These are phyloP conservation scores for Nemotelus nigrinus DNA, from an alignment of 2,888 invertebrate species.

Conservation along the genomic window DNA sequence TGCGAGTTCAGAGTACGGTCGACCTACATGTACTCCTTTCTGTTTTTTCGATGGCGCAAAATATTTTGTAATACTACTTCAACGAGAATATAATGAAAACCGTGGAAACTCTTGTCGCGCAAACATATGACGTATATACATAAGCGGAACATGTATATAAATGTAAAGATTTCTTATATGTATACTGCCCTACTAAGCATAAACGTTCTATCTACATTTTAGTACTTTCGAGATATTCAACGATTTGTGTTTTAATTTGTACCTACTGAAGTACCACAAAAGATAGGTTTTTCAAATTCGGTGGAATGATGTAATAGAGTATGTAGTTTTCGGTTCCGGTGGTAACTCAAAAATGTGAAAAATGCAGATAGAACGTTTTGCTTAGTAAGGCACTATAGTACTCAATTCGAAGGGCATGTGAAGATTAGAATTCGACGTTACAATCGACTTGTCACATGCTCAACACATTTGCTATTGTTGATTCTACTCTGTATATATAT, in stretches of 20 bases:
- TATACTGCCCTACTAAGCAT: no score
- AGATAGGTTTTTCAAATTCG: no score
- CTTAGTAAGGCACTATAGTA: background rate
- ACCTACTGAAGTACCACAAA: no score
- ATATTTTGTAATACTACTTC: background rate
- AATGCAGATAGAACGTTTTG: background rate
- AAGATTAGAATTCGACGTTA: conserved; percentile 19
- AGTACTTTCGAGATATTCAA: no score
- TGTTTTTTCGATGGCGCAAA: background rate
- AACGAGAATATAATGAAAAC: conserved; percentile 15
- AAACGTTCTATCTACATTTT: no score
- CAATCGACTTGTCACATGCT: conserved; percentile 22
- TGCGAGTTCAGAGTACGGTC: background rate
- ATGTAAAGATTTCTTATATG: no score
- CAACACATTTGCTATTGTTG: background rate
- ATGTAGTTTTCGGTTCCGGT: no score
- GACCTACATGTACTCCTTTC: background rate
- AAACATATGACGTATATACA: conserved; percentile 28
- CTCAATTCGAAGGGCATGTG: conserved; percentile 16
- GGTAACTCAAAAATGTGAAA: no score
- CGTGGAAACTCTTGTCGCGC: conserved; percentile 19
- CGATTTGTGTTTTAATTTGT: no score
- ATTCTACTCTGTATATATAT: background rate
- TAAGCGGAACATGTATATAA: conserved; percentile 44
- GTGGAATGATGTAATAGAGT: no score